Evolutionary conservation across 2,888 invertebrate species (phyloP), one percentile per base, ranked within the genome.

Genomic region (Aphrophora alni): DNA sequence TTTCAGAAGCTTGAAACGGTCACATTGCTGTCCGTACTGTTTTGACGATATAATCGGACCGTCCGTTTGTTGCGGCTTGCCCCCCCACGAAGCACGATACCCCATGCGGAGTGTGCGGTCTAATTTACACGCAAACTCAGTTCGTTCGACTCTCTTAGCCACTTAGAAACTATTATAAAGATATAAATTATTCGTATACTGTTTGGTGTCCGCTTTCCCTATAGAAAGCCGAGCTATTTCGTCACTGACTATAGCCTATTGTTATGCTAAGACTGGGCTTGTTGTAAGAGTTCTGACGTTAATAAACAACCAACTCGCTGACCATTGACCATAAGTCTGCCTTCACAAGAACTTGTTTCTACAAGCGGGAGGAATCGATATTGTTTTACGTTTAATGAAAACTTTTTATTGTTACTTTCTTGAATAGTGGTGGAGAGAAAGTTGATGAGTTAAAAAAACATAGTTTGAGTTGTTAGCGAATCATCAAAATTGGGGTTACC

Each of bases 91-190:
- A 44, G 44, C 44, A 2, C 44, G 44, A 14, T 44, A 44, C 44
- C 44, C 44, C 44, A 44, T 44, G 44, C 44, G 17, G 44, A 44
- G 44, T 33, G 33, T 44, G 17, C 44, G 44, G 75, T 17, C 80
- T 75, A 75, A 80, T 72, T 80, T 77, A 80, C 80, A 80, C 80
- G 80, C 80, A 71, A 80, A 80, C 80, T 76, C 25, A 1, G 28
- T 17, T 76, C 69, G 33, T 28, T 33, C 28, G 68, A 76, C 76
- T 76, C 68, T 76, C 76, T 68, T 68, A 76, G 76, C 59, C 80
- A 76, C 80, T 80, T 80, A 80, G 73, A 70, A 73, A 75, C 80
- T 77, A 80, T 80, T 80, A 80, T 80, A 80, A 76, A 80, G 80
- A 73, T 80, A 80, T 80, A 80, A 80, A 80, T 80, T 80, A 77